Base-by-base conservation (phyloP, 2,113 vertebrate genomes). In the Cathartes aura region DNA sequence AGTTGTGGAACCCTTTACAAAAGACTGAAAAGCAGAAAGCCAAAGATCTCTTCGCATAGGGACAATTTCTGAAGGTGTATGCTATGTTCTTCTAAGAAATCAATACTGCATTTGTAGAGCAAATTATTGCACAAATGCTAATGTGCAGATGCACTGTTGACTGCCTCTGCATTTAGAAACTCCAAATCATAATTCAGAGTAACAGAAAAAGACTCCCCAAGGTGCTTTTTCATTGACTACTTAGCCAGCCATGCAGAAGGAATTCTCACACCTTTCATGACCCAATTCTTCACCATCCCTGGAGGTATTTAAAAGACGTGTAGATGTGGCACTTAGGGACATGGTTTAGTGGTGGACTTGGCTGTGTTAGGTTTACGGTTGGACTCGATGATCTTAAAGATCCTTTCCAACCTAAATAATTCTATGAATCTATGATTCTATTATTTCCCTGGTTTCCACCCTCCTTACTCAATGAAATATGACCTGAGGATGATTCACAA, bases 91-190 rank as follows among this genome's bases (percentile, higher is more conserved):
- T 53, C 58, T 68, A 82, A 90, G 66, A 91, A 88, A 91, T 79
- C 62, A 90, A 92, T 80, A 73, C 34, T 53, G 27, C 22, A 40
- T 43, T 95, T 82, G 66, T 88, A 91, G 53, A 80, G 67, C 43
- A 88, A 95, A 85, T 94, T 68, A 91, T 67, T 75, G 76, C 71
- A 94, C 56, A 76, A 91, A 92, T 85, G 71, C 27, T 36, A 72
- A 75, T 0, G 11, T 93, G 48, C 43, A 72, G 72, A 75, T 67
- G 40, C 66, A 50, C 66, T 75, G 34, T 23, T 85, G 56, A 38
- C 43, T 79, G 60, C 36, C 14, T 24, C 81, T 71, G 40, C 53
- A 58, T 80, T 90, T 88, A 88, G 53, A 94, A 88, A 88, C 13
- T 26, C 45, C 76, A 60, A 68, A 63, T 47, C 79, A 53, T 79